A percentile compares a stretch with the other conserved stretches of the same genome.
Evolutionary conservation across 37 sponge, comb jelly and placozoan genomes (phyloP).

Genomic region (Beroe ovata): DNA sequence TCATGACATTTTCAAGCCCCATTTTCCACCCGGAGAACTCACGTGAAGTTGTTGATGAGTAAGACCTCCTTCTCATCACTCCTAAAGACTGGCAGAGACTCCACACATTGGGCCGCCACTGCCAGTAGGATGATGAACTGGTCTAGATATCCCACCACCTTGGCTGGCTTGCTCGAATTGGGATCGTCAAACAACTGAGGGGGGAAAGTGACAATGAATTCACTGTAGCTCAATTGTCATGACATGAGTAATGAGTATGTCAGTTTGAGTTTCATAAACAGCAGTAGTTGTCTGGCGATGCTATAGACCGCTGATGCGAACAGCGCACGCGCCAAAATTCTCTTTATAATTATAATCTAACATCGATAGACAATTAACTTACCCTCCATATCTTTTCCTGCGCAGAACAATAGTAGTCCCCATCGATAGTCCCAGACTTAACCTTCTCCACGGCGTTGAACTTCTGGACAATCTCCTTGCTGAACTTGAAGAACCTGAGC

Average conservation of each 20-base stretch:
- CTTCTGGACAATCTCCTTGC: constrained; percentile 23
- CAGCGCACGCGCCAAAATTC: too few relatives aligned
- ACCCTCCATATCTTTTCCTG: constrained; percentile 29
- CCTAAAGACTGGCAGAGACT: constrained; percentile 39
- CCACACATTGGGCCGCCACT: constrained; percentile 21
- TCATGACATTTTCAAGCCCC: neutral
- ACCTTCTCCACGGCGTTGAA: constrained; percentile 30
- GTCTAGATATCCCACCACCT: constrained; percentile 31
- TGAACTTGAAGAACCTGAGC: constrained; percentile 61
- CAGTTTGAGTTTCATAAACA: too few relatives aligned
- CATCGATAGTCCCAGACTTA: neutral
- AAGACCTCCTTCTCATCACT: neutral
- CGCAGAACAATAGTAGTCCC: neutral
- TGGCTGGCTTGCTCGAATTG: constrained; percentile 15
- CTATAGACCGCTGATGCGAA: too few relatives aligned
- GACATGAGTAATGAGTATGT: too few relatives aligned
- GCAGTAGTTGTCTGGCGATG: too few relatives aligned
- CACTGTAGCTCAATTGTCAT: too few relatives aligned
- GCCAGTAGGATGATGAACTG: constrained; percentile 34
- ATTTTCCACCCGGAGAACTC: neutral
- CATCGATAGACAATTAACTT: neutral
- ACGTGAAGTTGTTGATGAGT: constrained; percentile 26
- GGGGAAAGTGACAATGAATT: too few relatives aligned
- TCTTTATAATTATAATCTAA: too few relatives aligned
- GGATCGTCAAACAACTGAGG: constrained; percentile 65